phyloP scores from a whole-genome alignment of 2,888 invertebrate genomes.

The Malachius bipustulatus region DNA sequence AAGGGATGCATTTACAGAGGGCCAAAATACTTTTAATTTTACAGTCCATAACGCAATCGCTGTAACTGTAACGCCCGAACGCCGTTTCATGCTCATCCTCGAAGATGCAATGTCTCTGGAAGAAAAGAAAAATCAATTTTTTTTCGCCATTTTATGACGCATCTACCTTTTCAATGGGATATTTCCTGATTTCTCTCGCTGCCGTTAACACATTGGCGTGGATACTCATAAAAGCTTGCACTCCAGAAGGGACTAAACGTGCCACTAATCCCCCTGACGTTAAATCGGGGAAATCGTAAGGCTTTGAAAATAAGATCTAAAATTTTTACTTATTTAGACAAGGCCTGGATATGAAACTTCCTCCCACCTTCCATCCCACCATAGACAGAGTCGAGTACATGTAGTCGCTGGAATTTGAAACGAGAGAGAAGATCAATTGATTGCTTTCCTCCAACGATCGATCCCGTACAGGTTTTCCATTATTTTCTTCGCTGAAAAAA shows the following conservation, averaged over 20 bases:
- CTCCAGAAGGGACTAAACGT: slow-evolving; percentile 24
- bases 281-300: slow-evolving; percentile 46
- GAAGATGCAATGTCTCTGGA: slow-evolving; percentile 24
- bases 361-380: slow-evolving; percentile 40
- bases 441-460: slow-evolving; percentile 16
- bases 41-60: slow-evolving; percentile 48
- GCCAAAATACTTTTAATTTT: slow-evolving; percentile 41
- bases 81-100: slow-evolving; percentile 21
- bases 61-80: slow-evolving; percentile 40
- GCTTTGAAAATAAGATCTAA: slow-evolving; percentile 44
- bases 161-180: slow-evolving; percentile 20
- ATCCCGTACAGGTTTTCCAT: slow-evolving; percentile 14
- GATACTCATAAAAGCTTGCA: slow-evolving; percentile 26
- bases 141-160: too few relatives aligned
- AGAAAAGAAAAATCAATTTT: too few relatives aligned
- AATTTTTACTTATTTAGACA: too few relatives aligned
- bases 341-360: too few relatives aligned
- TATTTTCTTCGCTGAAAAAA: too few relatives aligned
- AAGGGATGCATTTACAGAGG: slow-evolving; percentile 46
- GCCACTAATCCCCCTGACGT: slow-evolving; percentile 42
- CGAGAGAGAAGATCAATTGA: too few relatives aligned
- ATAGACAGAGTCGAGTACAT: slow-evolving; percentile 41
- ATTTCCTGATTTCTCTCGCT: slow-evolving; percentile 19
- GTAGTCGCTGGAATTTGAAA: slow-evolving; percentile 34
- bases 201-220: slow-evolving; percentile 22